Percentiles rank a stretch among this genome's conserved stretches.
Evolutionary conservation across 92 coral and sea anemone species (phyloP).

Genomic region (Umimayanthus chanpuru): DNA sequence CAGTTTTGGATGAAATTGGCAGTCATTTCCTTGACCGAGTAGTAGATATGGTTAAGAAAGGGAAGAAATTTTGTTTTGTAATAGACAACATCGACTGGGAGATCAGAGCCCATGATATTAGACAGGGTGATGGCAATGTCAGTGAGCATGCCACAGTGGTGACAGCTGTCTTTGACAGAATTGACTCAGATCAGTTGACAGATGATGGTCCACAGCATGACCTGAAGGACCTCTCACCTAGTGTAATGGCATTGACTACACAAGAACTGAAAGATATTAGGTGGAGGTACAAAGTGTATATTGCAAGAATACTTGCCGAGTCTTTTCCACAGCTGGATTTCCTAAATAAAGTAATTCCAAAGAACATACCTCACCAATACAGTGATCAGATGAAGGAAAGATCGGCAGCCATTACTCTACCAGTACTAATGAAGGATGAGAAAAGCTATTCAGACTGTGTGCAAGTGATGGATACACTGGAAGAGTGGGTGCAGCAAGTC

Average conservation of each 20-base stretch:
- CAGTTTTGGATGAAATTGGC: not conserved
- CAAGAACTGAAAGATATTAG: not conserved
- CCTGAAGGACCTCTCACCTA: too few species aligned
- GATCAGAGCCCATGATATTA: not conserved
- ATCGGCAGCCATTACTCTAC: not conserved
- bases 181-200: conserved; percentile 2
- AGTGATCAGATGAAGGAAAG: not conserved
- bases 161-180: conserved; percentile 55
- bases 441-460: not conserved
- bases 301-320: not conserved
- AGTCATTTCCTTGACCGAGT: conserved; percentile 3
- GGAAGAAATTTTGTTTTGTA: not conserved
- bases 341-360: not conserved
- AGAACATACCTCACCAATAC: not conserved
- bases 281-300: not conserved
- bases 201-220: too few species aligned
- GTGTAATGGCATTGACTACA: too few species aligned
- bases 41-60: not conserved
- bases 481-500: not conserved
- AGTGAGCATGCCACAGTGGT: conserved; percentile 64
- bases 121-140: conserved; percentile 33
- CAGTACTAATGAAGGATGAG: not conserved
- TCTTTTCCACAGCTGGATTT: not conserved
- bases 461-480: not conserved
- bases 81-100: conserved; percentile 13